These are phyloP conservation scores for Athetis lepigone DNA, from an alignment of 2,888 invertebrate species.

Conservation along the genomic window DNA sequence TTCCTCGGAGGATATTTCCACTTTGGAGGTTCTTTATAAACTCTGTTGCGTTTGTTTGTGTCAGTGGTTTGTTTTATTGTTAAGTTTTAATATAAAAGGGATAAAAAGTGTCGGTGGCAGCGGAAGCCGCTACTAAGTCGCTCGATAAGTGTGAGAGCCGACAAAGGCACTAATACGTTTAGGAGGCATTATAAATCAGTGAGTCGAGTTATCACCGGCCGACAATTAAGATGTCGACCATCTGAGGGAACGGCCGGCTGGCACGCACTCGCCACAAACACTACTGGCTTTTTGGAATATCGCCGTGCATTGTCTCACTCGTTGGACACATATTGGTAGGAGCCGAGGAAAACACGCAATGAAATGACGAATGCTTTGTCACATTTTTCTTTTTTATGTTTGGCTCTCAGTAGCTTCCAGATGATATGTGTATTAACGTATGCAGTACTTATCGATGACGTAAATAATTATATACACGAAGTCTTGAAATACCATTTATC, in stretches of 20 bases:
- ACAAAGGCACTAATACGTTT: conserved; percentile 87
- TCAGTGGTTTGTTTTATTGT: conserved; percentile 64
- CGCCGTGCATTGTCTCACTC: conserved; percentile 42
- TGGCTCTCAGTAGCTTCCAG: conserved; percentile 41
- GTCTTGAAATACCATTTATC: conserved; percentile 29
- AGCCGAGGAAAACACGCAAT: conserved; percentile 8
- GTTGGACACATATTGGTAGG: background rate
- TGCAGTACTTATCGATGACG: conserved; percentile 50
- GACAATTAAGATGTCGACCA: conserved; percentile 86
- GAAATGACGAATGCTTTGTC: conserved; percentile 15
- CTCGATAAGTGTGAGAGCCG: conserved; percentile 83
- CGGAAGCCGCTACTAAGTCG: conserved; percentile 80
- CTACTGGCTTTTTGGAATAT: conserved; percentile 31
- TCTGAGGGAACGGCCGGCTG: conserved; percentile 59
- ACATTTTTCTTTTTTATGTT: conserved; percentile 33
- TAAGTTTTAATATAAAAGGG: conserved; percentile 68
- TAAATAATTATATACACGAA: conserved; percentile 31
- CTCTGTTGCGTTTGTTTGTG: conserved; percentile 59
- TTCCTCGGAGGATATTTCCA: conserved; percentile 34
- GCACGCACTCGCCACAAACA: conserved; percentile 53
- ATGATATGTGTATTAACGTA: conserved; percentile 53
- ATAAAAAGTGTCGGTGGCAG: conserved; percentile 68
- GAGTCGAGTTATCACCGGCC: conserved; percentile 78
- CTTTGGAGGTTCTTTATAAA: conserved; percentile 40
- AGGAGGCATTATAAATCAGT: conserved; percentile 87